Evolutionary conservation across 2,888 invertebrate genomes (phyloP).

Genomic region (Melieria picta): DNA sequence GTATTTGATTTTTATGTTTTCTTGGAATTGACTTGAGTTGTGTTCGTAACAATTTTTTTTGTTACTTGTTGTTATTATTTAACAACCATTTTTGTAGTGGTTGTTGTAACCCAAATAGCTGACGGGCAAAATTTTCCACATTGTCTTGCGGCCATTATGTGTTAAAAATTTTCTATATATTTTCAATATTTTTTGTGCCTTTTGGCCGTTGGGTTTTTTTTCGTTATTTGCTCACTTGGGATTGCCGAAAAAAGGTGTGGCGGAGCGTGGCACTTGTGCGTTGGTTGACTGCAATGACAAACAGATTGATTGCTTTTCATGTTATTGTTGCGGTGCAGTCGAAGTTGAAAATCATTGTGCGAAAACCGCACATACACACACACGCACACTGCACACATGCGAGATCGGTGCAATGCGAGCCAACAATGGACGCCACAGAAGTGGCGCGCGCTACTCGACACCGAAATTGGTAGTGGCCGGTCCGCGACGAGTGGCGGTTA

Average conservation of each 20-base stretch:
- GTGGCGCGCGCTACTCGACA: no score
- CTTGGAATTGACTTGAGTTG: neutral
- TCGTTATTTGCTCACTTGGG: constrained; percentile 15
- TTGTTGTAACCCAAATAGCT: constrained; percentile 24
- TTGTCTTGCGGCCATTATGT: constrained; percentile 7
- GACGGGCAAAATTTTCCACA: neutral
- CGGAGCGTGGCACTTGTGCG: constrained; percentile 1
- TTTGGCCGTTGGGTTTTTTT: constrained; percentile 17
- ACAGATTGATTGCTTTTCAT: constrained; percentile 40
- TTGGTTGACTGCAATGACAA: constrained; percentile 33
- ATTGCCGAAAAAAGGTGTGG: constrained; percentile 25
- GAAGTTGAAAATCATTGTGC: constrained; percentile 4
- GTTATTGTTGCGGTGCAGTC: constrained; percentile 2
- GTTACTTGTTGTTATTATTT: neutral
- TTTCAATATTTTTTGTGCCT: neutral
- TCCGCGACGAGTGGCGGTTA: no score
- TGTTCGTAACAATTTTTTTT: neutral
- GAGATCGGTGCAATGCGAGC: neutral
- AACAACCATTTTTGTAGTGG: neutral
- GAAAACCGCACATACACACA: no score
- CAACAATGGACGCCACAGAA: no score
- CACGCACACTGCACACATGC: constrained; percentile 9
- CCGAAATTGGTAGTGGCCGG: no score
- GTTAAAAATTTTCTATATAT: neutral
- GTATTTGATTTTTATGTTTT: neutral